Evolutionary conservation across 2,888 invertebrate genomes (phyloP).

Genomic region (Phaedon cochleariae): DNA sequence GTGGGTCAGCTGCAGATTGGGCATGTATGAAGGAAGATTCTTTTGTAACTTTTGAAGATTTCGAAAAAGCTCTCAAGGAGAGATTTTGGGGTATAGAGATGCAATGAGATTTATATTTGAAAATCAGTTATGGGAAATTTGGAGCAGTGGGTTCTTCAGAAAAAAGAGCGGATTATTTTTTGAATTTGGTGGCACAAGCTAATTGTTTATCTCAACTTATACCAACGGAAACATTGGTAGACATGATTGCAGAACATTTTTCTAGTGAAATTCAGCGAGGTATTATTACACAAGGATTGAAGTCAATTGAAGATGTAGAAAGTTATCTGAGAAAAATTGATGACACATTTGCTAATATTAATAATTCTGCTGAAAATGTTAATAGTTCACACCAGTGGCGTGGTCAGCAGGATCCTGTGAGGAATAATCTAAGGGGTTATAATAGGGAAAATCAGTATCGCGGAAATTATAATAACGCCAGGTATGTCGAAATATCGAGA

Average conservation of each 20-base stretch:
- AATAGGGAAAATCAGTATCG: too few relatives aligned
- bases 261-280: background rate
- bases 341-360: too few relatives aligned
- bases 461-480: too few relatives aligned
- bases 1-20: too few relatives aligned
- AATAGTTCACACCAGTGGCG: too few relatives aligned
- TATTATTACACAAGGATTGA: conserved; percentile 1
- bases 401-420: too few relatives aligned
- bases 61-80: background rate
- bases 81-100: background rate
- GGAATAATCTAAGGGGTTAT: too few relatives aligned
- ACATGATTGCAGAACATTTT: conserved; percentile 1
- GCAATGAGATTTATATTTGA: background rate
- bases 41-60: too few relatives aligned
- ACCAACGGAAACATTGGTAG: background rate
- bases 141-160: background rate
- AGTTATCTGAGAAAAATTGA: background rate
- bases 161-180: background rate
- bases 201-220: background rate
- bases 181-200: background rate
- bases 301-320: background rate
- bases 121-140: conserved; percentile 5
- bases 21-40: background rate
- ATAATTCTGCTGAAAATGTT: too few relatives aligned
- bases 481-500: too few relatives aligned